Evolutionary conservation across 2,888 invertebrate genomes (phyloP).

Genomic region (Tanytarsus gracilentus): DNA sequence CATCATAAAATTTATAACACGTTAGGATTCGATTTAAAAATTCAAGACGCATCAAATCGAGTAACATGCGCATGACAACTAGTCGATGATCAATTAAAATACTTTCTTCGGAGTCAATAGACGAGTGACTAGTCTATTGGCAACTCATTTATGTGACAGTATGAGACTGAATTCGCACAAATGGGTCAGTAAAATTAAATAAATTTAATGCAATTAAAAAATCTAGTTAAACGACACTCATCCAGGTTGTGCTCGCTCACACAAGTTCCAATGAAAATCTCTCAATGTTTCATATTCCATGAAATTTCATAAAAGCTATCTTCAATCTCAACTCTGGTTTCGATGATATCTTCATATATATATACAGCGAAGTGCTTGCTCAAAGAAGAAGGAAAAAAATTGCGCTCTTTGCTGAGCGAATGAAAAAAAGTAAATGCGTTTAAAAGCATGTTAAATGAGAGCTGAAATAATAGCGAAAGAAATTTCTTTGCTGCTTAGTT

Average conservation of each 20-base stretch:
- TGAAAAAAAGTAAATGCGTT: too few species aligned
- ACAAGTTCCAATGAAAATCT: not conserved
- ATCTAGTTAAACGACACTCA: constrained; percentile 8
- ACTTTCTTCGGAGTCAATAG: too few species aligned
- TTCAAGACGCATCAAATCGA: too few species aligned
- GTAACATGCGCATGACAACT: too few species aligned
- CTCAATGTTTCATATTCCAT: constrained; percentile 1
- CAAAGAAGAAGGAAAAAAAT: not conserved
- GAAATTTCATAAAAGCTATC: too few species aligned
- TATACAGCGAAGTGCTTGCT: not conserved
- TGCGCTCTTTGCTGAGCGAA: not conserved
- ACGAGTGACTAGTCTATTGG: too few species aligned
- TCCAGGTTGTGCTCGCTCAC: not conserved
- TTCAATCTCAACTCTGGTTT: not conserved
- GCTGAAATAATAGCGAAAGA: not conserved
- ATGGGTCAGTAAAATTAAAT: not conserved
- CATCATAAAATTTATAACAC: too few species aligned
- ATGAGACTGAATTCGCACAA: not conserved
- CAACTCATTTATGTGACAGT: too few species aligned
- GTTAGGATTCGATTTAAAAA: too few species aligned
- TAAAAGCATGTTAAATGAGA: too few species aligned
- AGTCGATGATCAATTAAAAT: too few species aligned
- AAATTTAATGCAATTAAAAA: not conserved
- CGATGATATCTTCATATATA: too few species aligned
- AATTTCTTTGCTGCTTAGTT: constrained; percentile 13